Base-by-base conservation (phyloP, 2,888 invertebrate genomes). In the Dastarcus helophoroides region DNA sequence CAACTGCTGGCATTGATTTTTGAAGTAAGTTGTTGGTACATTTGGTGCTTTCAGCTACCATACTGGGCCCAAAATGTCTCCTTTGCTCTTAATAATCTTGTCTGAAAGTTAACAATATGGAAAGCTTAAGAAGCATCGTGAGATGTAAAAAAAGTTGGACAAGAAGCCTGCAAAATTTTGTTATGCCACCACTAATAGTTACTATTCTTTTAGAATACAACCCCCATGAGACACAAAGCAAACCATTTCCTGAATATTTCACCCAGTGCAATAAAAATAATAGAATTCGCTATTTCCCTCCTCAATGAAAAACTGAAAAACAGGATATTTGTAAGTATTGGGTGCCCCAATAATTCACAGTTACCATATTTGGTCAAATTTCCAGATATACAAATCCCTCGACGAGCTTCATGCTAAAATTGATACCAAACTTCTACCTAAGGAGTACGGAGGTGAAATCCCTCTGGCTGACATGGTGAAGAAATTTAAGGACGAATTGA, bases 221-320 rank as follows among this genome's bases (percentile, higher is more conserved):
- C 88, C 10, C 91, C 91, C 2, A 85, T 90, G 81, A 68, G 90
- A 12, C 89, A 89, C 61, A 90, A 90, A 58, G 73, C 80, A 43
- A 82, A 88, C 1, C 86, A 90, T 54, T 83, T 89, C 50, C 68
- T 90, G 35, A 86, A 88, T 55, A 79, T 90, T 37, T 86, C 88
- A 2, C 69, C 76, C 26, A 81, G 77, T 48, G 84, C 86, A 8
- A 75, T 78, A 7, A 79, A 83, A 52, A 69, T 89, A 44, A 79
- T 88, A 47, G 86, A 89, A 55, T 79, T 89, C 51, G 80, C 76
- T 4, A 74, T 85, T 26, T 78, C 81, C 3, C 65, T 89, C 41
- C 69, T 91, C 8, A 86, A 79, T 46, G 85, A 86, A 25, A 91
- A 91, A 60, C 66, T 90, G 4, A 81, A 76, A 53, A 79, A 76